phyloP scores from a whole-genome alignment of 2,797 vertebrate species.

The Cottoperca gobio region DNA sequence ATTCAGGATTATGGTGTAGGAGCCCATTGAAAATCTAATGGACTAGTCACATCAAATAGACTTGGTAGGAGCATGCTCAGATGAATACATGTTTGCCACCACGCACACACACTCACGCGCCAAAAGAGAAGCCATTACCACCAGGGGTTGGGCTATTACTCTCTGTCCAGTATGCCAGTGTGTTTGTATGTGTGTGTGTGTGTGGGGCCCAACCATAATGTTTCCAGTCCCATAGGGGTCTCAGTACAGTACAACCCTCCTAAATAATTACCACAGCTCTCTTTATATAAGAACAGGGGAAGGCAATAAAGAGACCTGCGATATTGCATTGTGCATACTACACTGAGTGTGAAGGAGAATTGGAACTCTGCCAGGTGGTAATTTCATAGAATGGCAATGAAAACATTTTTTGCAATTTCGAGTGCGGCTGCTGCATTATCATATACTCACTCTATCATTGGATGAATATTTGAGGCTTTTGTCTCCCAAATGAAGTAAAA shows the following conservation, averaged over 20 bases:
- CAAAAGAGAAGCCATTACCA: constrained; percentile 79
- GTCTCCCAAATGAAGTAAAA: not conserved
- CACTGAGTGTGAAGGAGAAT: not conserved
- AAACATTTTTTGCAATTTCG: constrained; percentile 18
- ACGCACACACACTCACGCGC: constrained; percentile 44
- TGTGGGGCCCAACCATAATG: constrained; percentile 59
- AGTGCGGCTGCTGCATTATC: not conserved
- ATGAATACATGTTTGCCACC: constrained; percentile 60
- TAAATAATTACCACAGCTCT: constrained; percentile 72
- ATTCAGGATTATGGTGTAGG: constrained; percentile 76
- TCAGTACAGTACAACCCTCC: constrained; percentile 58
- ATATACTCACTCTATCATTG: not conserved
- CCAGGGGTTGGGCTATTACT: constrained; percentile 79
- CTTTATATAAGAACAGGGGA: constrained; percentile 60
- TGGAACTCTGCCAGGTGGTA: constrained; percentile 24
- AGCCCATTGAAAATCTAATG: constrained; percentile 81
- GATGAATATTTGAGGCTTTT: not conserved
- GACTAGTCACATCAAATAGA: constrained; percentile 81
- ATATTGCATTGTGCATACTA: constrained; percentile 56
- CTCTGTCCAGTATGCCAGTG: constrained; percentile 75
- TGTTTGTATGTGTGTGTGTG: constrained; percentile 32
- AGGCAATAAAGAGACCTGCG: constrained; percentile 66
- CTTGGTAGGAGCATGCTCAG: constrained; percentile 66
- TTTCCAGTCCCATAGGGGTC: constrained; percentile 64
- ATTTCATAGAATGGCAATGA: constrained; percentile 41